phyloP scores from a whole-genome alignment of 2,797 vertebrate genomes.

The Pipistrellus pygmaeus region DNA sequence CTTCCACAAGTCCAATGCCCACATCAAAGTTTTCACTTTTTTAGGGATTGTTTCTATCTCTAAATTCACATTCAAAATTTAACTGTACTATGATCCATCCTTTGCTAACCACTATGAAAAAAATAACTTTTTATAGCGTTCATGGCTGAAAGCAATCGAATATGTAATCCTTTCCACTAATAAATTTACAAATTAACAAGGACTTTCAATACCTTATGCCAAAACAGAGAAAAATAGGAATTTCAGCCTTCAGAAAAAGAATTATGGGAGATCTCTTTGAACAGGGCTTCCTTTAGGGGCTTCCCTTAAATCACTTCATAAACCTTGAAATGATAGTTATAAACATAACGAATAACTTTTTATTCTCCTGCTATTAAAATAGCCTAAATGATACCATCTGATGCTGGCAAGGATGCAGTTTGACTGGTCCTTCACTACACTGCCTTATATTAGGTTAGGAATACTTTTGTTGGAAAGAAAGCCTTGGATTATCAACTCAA shows the following conservation, averaged over 20 bases:
- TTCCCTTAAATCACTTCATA: conserved; percentile 20
- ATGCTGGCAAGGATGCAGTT: background rate
- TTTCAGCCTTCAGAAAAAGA: conserved; percentile 36
- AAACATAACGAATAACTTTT: conserved; percentile 22
- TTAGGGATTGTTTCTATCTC: background rate
- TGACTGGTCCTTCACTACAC: background rate
- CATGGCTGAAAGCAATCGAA: background rate
- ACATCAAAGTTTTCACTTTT: conserved; percentile 16
- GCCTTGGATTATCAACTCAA: conserved; percentile 89
- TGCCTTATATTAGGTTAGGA: background rate
- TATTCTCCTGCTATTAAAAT: conserved; percentile 12
- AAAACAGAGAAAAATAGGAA: conserved; percentile 32
- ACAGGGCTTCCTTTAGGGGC: background rate
- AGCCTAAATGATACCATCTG: conserved; percentile 22
- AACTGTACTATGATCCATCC: background rate
- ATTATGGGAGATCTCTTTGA: background rate
- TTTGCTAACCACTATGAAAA: conserved; percentile 48
- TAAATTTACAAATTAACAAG: conserved; percentile 30
- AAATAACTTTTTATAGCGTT: conserved; percentile 5
- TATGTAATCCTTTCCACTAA: conserved; percentile 17
- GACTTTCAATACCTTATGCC: conserved; percentile 24
- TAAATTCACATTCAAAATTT: conserved; percentile 36
- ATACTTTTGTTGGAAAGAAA: conserved; percentile 90
- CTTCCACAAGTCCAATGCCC: background rate
- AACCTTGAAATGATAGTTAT: conserved; percentile 33